Percentiles rank a stretch among this genome's conserved stretches.
Evolutionary conservation across 1,140 invertebrate genomes (phyloP).

Genomic region (Saccostrea cuccullata): DNA sequence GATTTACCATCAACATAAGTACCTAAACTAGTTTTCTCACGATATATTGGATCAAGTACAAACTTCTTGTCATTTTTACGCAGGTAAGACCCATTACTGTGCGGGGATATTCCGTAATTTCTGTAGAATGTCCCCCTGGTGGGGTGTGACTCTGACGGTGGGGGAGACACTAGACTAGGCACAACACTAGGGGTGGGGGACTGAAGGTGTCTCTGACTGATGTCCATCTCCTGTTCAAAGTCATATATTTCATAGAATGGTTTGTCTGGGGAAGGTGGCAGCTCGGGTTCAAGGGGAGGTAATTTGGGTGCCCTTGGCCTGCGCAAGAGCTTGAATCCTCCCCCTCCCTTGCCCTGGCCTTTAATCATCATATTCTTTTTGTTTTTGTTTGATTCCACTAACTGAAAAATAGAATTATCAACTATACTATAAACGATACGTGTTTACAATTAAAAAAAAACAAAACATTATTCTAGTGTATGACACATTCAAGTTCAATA

Average conservation of each 20-base stretch:
- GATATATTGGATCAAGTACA: constrained; percentile 73
- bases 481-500: not conserved
- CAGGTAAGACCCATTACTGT: constrained; percentile 63
- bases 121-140: constrained; percentile 39
- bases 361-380: constrained; percentile 47
- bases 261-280: constrained; percentile 54
- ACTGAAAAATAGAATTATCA: not conserved
- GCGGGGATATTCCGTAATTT: constrained; percentile 55
- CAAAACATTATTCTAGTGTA: too few species aligned
- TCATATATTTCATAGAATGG: constrained; percentile 59
- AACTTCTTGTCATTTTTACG: constrained; percentile 69
- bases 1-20: constrained; percentile 74
- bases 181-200: constrained; percentile 70
- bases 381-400: constrained; percentile 3
- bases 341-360: constrained; percentile 25
- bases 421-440: not conserved
- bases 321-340: constrained; percentile 61
- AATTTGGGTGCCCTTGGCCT: constrained; percentile 69
- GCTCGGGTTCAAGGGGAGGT: constrained; percentile 61
- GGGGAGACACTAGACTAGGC: constrained; percentile 71
- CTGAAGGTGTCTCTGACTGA: constrained; percentile 45
- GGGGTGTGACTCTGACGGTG: constrained; percentile 69
- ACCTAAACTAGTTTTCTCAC: constrained; percentile 70
- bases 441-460: not conserved
- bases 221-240: constrained; percentile 46